Conservation (phyloP, 1,140 invertebrate genomes). For the Brachionus koreanus region DNA sequence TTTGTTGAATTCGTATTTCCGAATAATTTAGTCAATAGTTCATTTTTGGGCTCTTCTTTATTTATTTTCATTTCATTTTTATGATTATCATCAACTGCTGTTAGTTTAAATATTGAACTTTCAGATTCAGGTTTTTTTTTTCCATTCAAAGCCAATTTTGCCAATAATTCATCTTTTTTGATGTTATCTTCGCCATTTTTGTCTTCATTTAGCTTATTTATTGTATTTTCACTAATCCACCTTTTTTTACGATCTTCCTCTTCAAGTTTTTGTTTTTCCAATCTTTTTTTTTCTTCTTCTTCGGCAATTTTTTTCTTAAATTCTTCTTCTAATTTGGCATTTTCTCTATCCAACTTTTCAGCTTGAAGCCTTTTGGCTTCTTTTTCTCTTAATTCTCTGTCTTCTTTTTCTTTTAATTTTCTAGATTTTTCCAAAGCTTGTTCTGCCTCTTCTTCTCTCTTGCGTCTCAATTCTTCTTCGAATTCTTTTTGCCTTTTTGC, state of each 20-base stretch:
- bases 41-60: slow-evolving; percentile 12
- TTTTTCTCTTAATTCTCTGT: background rate
- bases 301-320: background rate
- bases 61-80: background rate
- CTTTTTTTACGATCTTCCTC: slow-evolving; percentile 41
- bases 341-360: background rate
- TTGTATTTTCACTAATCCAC: slow-evolving; percentile 24
- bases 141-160: slow-evolving; percentile 12
- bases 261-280: background rate
- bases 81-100: background rate
- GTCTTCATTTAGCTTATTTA: slow-evolving; percentile 12
- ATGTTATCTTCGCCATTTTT: background rate
- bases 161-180: slow-evolving; percentile 34
- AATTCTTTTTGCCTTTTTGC: background rate
- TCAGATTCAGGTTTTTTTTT: background rate
- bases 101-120: slow-evolving; percentile 12
- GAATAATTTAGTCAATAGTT: slow-evolving; percentile 10
- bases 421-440: background rate
- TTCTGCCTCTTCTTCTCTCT: background rate
- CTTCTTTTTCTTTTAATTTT: background rate
- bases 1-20: background rate
- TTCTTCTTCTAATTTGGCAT: background rate
- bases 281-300: background rate
- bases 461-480: background rate
- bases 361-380: background rate